phyloP scores from a whole-genome alignment of 1,140 invertebrate species.

The Drosophila navojoa region DNA sequence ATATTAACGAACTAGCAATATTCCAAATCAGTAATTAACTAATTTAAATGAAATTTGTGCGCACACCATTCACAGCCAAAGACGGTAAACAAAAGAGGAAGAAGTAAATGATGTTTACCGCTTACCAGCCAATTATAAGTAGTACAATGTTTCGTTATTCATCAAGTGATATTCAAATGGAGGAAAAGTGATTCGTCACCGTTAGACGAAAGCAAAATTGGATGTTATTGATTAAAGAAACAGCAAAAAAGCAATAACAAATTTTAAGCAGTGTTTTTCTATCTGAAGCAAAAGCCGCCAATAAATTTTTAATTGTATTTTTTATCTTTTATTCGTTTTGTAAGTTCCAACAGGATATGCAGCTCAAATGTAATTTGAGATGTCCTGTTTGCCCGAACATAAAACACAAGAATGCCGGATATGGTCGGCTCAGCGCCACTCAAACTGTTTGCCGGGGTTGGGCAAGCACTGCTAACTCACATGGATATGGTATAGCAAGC shows the following conservation, averaged over 20 bases:
- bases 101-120: neutral
- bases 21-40: neutral
- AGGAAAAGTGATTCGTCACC: too few species aligned
- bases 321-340: too few species aligned
- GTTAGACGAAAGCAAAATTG: too few species aligned
- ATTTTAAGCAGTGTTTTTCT: too few species aligned
- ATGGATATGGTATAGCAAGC: too few species aligned
- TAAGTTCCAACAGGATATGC: too few species aligned
- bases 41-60: neutral
- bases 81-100: conserved; percentile 2
- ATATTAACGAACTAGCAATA: neutral
- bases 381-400: too few species aligned
- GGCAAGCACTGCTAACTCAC: neutral
- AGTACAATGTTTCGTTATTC: neutral
- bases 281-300: too few species aligned
- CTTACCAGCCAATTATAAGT: neutral
- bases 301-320: too few species aligned
- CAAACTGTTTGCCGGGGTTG: neutral
- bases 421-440: neutral
- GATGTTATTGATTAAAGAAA: neutral
- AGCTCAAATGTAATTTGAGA: too few species aligned
- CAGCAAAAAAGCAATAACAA: too few species aligned
- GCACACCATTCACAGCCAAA: neutral
- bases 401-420: too few species aligned
- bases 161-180: neutral